Evolutionary conservation across 2,888 invertebrate species (phyloP).

Genomic region (Xanthorhoe spadicearia): DNA sequence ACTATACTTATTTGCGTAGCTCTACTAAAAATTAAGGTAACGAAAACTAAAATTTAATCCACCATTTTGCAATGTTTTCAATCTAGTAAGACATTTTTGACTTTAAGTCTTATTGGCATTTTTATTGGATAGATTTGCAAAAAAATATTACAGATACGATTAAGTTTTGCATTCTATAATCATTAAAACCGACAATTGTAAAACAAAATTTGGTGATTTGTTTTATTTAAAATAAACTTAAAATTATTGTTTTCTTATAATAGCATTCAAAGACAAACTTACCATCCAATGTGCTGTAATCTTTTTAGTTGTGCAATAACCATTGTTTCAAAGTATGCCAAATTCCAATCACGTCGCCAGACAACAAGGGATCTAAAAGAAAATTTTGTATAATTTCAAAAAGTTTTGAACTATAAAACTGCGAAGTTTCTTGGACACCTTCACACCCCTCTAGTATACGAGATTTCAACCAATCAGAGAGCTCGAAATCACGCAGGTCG

Average conservation of each 20-base stretch:
- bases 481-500: constrained; percentile 62
- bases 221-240: too few species aligned
- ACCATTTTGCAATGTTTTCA: too few species aligned
- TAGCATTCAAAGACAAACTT: neutral
- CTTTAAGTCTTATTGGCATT: too few species aligned
- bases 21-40: too few species aligned
- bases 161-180: too few species aligned
- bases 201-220: too few species aligned
- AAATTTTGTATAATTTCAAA: constrained; percentile 63
- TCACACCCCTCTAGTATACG: constrained; percentile 71
- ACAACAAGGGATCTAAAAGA: constrained; percentile 53
- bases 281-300: neutral
- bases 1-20: too few species aligned
- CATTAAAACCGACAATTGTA: too few species aligned
- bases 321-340: constrained; percentile 23
- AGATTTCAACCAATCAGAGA: constrained; percentile 67
- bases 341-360: constrained; percentile 58
- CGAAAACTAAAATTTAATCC: too few species aligned
- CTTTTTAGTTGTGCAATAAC: constrained; percentile 7
- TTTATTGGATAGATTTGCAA: too few species aligned
- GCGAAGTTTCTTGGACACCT: constrained; percentile 66
- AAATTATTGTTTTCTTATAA: neutral
- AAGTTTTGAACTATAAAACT: constrained; percentile 74
- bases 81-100: too few species aligned
- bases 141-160: too few species aligned